These are phyloP conservation scores for Bombus impatiens DNA, from an alignment of 1,140 invertebrate species.

Conservation along the genomic window DNA sequence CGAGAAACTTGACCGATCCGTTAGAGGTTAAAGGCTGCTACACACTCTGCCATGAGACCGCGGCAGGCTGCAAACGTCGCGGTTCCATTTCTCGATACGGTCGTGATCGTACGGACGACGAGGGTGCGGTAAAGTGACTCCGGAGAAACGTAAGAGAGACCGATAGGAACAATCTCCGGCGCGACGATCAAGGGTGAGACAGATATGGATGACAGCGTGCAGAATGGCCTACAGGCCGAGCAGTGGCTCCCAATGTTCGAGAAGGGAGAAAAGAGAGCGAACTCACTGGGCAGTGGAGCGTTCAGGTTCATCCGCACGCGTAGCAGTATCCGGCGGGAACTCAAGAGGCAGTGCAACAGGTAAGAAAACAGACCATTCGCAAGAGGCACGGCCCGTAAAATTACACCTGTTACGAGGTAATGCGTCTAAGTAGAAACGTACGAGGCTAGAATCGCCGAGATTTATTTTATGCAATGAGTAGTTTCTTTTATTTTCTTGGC, in stretches of 20 bases:
- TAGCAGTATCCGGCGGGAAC: slow-evolving; percentile 75
- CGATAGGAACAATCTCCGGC: slow-evolving; percentile 5
- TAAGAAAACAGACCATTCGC: slow-evolving; percentile 56
- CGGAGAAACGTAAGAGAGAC: slow-evolving; percentile 22
- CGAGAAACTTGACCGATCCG: slow-evolving; percentile 60
- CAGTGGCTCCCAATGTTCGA: slow-evolving; percentile 74
- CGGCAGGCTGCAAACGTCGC: slow-evolving; percentile 12
- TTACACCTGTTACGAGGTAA: slow-evolving; percentile 5
- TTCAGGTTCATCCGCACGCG: slow-evolving; percentile 78
- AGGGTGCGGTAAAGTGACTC: slow-evolving; percentile 35
- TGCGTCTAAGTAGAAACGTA: slow-evolving; percentile 1
- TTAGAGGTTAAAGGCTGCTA: slow-evolving; percentile 67
- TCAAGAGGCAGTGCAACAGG: slow-evolving; percentile 76
- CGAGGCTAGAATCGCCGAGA: not conserved
- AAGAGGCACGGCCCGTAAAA: slow-evolving; percentile 6
- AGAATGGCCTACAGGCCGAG: slow-evolving; percentile 67
- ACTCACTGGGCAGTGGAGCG: slow-evolving; percentile 70
- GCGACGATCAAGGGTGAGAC: slow-evolving; percentile 50
- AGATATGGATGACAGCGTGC: slow-evolving; percentile 74
- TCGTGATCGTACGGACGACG: slow-evolving; percentile 2
- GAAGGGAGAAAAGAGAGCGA: slow-evolving; percentile 72
- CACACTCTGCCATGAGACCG: slow-evolving; percentile 39
- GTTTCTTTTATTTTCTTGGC: too few relatives aligned
- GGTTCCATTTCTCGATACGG: slow-evolving; percentile 37
- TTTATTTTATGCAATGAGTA: not conserved